Evolutionary conservation across 1,140 invertebrate genomes (phyloP), one percentile per base, ranked within the genome.

Genomic region (Drusus annulatus): DNA sequence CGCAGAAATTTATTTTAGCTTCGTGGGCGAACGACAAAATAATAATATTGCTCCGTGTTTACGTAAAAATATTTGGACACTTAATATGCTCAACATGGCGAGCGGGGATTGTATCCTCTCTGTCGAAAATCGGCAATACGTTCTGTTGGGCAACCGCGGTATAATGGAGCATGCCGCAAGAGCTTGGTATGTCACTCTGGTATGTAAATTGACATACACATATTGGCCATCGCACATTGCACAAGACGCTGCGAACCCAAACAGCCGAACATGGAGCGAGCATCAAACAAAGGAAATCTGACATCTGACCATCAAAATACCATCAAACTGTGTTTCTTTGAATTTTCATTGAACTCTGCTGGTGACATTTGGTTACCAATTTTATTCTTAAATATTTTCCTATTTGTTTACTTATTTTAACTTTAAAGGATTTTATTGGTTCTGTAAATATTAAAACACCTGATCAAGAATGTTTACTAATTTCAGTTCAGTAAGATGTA

Each of bases 131-230:
- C 54, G 54, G 54, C 21, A 21, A 58, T 25, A 25, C 45, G 28
- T 21, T 65, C 63, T 65, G 15, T 65, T 65, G 63, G 28, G 63
- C n/a, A 65, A 65, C 63, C 25, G 4, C 25, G 15, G 17, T 7
- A 65, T 28, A 65, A 65, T 36, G 63, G 63, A 28, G 28, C 28
- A 65, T 65, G 63, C 23, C 15, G 63, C 28, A 36, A 65, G 3
- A 65, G 15, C 4, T 31, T 31, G 25, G 25, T 17, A 65, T 65
- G 28, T 65, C 63, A 36, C 63, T 65, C 63, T 65, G 63, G 63
- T 65, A 65, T 65, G 63, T 65, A 36, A 65, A 65, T 36, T 65
- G 63, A 65, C 28, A 16, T 65, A 31, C 15, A 65, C 56, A n/a
- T 65, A 65, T 65, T 65, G 63, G 63, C n/a, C 28, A 65, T 65